Evolutionary conservation across 2,113 vertebrate species (phyloP).

Genomic region (Malurus elegans): DNA sequence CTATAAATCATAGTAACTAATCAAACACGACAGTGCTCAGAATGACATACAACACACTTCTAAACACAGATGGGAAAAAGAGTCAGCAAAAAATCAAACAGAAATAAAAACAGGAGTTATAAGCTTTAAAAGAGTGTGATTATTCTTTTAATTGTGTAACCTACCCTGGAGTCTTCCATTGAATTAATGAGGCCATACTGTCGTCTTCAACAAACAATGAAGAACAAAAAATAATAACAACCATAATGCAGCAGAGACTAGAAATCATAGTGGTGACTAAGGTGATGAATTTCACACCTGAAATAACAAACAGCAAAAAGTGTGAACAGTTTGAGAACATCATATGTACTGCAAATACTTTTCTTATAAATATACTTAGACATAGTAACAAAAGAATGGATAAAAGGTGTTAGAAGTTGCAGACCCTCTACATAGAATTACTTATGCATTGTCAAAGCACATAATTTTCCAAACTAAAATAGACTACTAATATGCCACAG

Average conservation of each 20-base stretch:
- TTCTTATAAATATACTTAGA: neutral
- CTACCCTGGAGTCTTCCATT: neutral
- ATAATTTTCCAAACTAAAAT: neutral
- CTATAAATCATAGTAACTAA: slow-evolving; percentile 38
- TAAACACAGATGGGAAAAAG: neutral
- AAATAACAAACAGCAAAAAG: neutral
- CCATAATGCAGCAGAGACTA: neutral
- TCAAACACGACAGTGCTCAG: slow-evolving; percentile 6
- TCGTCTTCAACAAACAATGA: neutral
- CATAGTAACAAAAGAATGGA: neutral
- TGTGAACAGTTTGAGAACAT: neutral
- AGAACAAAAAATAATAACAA: neutral
- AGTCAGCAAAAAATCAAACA: neutral
- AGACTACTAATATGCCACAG: neutral
- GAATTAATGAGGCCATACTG: neutral
- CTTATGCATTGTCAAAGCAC: neutral
- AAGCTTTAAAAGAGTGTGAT: neutral
- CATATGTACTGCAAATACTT: neutral
- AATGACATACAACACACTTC: neutral
- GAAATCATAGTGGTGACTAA: neutral
- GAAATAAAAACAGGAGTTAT: neutral
- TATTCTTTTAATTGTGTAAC: neutral
- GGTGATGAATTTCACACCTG: neutral
- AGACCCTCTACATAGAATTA: neutral
- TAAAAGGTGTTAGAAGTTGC: neutral